Evolutionary conservation across 2,888 invertebrate genomes (phyloP), one percentile per base, ranked within the genome.

Genomic region (Lagria hirta): DNA sequence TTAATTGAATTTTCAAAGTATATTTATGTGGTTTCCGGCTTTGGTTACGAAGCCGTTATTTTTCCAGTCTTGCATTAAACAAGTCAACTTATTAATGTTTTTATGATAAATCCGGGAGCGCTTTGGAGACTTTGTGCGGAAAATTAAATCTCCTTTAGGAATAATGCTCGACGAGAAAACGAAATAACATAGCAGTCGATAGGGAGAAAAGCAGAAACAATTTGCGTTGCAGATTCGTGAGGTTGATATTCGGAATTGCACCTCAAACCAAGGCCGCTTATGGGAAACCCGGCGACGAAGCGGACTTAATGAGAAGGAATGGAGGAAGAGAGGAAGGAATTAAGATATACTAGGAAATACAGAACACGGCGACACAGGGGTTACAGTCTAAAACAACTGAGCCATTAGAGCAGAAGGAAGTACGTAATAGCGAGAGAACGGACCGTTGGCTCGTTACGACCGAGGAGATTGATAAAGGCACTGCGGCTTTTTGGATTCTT

Each of bases 231-330:
- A 50, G 44, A 54, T 54, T 51, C 36, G 41, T 34, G 43, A 36
- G 44, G 49, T 48, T 53, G 47, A 53, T 51, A 48, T 40, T 34
- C 45, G 33, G 36, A 33, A 15, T 24, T 44, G 41, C 36, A 48
- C 43, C 36, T 43, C 43, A 33, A 48, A 21, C 33, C 26, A 36
- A 27, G 36, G 18, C 21, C 20, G 29, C 32, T 33, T 32, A 44
- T 28, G 37, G 38, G 8, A 44, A 16, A 24, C 38, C 42, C 48
- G 48, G 57, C 59, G 57, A 58, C 58, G 57, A 53, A 55, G 52
- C 55, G 51, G 55, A 61, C 57, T 64, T 66, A 68, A 67, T 64
- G 63, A 64, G 65, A 60, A 64, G 61, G 61, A 66, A 67, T 64
- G 61, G 61, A 55, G 54, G 54, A 61, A 55, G 58, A 61, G 58